Base-by-base conservation (phyloP, 2,113 vertebrate species). In the Mirza zaza region DNA sequence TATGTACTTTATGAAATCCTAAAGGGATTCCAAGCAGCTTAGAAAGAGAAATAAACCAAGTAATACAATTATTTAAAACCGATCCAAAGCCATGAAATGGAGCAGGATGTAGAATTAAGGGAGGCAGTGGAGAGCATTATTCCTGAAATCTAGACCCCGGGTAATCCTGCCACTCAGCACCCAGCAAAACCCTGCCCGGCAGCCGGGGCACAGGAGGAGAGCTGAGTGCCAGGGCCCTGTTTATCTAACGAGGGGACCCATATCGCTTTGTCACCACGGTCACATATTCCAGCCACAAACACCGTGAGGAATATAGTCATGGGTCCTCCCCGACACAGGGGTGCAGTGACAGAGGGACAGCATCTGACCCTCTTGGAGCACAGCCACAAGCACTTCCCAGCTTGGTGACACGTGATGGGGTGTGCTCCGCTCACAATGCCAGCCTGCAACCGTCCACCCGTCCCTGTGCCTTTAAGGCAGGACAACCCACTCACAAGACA, bases 321-420 rank as follows among this genome's bases (percentile, higher is more conserved):
- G 25, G 42, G 55, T 34, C 15, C 34, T 17, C 71, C 15, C 27
- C 9, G 65, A 4, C 29, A 8, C 0, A 1, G 39, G 18, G 25
- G 2, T 32, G 34, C 29, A 6, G 2, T 11, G 11, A 34, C 52
- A 79, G 65, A 45, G 84, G 59, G 21, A 15, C 3, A 1, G 63
- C 5, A 0, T 34, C 34, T 0, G n/a, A 32, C 36, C n/a, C 18
- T 52, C 23, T 2, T 0, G 0, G 63, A 57, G 32, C 34, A 76
- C 0, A 0, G 50, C 39, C 61, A 7, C 27, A 8, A 50, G 81
- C 20, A 11, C 25, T 42, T 18, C 50, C 34, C 7, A 1, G n/a
- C 13, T 52, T 25, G 1, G 25, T 39, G 0, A 0, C 25, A 0
- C 2, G 36, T 27, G 61, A 55, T 34, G 29, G 52, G 27, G 10